Percentiles rank a stretch among this genome's conserved stretches.
phyloP scores from a whole-genome alignment of 2,113 vertebrate genomes.

The Hydrolagus affinis region DNA sequence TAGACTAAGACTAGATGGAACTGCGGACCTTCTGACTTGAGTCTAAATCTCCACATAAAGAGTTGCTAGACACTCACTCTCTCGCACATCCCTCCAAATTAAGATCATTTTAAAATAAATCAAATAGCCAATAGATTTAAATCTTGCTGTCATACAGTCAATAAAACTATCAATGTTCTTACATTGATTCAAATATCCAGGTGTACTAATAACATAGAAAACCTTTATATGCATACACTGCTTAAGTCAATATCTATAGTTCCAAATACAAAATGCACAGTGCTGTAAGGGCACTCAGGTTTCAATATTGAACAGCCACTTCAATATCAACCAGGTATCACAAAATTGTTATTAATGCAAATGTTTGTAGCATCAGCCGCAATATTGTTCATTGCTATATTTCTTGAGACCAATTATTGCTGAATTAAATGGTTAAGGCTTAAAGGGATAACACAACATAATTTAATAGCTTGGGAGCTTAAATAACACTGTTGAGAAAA shows the following conservation, averaged over 20 bases:
- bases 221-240: constrained; percentile 1
- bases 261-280: neutral
- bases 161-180: neutral
- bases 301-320: neutral
- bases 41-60: neutral
- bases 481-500: neutral
- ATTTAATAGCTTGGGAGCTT: neutral
- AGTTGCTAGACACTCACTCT: neutral
- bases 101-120: neutral
- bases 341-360: constrained; percentile 5
- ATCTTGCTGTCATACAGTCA: neutral
- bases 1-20: too few relatives aligned
- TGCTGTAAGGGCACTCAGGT: neutral
- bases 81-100: too few relatives aligned
- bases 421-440: constrained; percentile 58
- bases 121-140: neutral
- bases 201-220: neutral
- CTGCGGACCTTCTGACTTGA: too few relatives aligned
- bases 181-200: neutral
- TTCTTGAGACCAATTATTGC: constrained; percentile 54
- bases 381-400: neutral
- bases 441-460: constrained; percentile 9
- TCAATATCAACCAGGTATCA: constrained; percentile 15
- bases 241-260: neutral
- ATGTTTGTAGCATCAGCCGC: neutral